A percentile compares a stretch with the other conserved stretches of the same genome.
Evolutionary conservation across 2,888 invertebrate genomes (phyloP).

Genomic region (Sicus ferrugineus): DNA sequence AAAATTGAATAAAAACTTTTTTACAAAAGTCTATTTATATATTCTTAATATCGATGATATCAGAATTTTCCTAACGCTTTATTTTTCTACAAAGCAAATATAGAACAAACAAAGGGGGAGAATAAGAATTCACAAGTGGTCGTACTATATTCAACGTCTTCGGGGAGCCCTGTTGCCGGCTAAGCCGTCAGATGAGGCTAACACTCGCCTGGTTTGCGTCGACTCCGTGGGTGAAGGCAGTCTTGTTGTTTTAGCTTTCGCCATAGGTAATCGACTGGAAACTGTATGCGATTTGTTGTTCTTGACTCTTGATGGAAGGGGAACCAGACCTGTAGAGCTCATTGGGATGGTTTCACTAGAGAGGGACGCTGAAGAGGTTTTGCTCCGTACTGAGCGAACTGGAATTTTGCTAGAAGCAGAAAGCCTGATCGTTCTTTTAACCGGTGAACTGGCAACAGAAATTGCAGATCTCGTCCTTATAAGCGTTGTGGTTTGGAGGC

Average conservation of each 20-base stretch:
- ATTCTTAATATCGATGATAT: no score
- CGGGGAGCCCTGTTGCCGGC: neutral
- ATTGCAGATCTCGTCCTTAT: constrained; percentile 26
- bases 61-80: no score
- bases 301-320: neutral
- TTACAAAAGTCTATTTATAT: no score
- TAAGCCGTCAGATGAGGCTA: neutral
- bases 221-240: neutral
- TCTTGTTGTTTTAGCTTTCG: neutral
- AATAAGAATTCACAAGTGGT: no score
- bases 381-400: constrained; percentile 2
- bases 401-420: constrained; percentile 25
- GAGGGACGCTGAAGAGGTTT: neutral
- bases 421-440: constrained; percentile 1
- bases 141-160: neutral
- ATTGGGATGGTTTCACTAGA: neutral
- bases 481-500: neutral
- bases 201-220: constrained; percentile 11
- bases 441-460: constrained; percentile 33
- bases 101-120: no score
- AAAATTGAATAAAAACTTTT: neutral
- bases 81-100: no score
- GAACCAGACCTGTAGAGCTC: neutral
- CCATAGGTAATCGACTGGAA: no score
- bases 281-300: neutral